Evolutionary conservation across 2,888 invertebrate genomes (phyloP), one percentile per base, ranked within the genome.

Genomic region (Ptychoptera contaminata): DNA sequence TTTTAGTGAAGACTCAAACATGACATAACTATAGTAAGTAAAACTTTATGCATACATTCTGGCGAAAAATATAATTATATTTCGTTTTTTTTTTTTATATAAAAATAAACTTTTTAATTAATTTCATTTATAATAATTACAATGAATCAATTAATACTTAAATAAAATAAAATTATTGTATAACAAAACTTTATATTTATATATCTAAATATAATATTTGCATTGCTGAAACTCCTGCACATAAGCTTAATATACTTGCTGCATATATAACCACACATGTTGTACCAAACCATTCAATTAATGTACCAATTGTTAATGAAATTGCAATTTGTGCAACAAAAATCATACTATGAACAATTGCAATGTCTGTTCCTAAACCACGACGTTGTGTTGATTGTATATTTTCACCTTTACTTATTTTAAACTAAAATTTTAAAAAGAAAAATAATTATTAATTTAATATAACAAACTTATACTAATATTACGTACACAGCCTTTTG

Each of bases 301-400:
- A 48, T 1, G 62, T 57, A 0, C 67, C 66, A 45, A 66, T 55
- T 15, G 54, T 55, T 10, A 67, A 47, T 2, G 67, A 64, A 10
- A 67, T 58, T 48, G 62, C 57, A 12, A 67, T 44, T 46, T 67
- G 67, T 11, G 64, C 67, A 16, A 67, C 54, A 46, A 67, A 67
- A 2, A 67, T 61, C 58, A 65, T 64, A 48, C 63, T 65, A 47
- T 64, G 63, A 40, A 67, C 62, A 31, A 67, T 65, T 45, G 67
- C 66, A 43, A 67, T 58, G 54, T 67, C 67, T 1, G 66, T 65
- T 35, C 67, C 67, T 39, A 67, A 52, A 2, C 67, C 67, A 30
- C 67, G 61, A n/a, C 55, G 51, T 44, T 64, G 60, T 37, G 62
- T 64, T 29, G 63, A 45, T 0, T 61, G 61, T n/a, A 63, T 55